These are phyloP conservation scores for Centruroides sculpturatus DNA, from an alignment of 1,140 invertebrate genomes.

Conservation along the genomic window DNA sequence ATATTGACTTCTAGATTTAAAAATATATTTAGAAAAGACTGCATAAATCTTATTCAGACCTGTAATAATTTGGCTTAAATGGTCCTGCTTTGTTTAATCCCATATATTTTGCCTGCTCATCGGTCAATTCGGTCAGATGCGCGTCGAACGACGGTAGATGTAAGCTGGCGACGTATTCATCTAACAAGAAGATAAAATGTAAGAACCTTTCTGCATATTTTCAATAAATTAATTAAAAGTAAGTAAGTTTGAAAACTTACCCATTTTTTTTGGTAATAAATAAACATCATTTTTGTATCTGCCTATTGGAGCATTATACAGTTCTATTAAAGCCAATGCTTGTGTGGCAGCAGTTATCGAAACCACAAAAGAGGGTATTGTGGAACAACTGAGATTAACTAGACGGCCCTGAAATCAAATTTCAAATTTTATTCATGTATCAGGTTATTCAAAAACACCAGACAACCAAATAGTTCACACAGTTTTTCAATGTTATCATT, in stretches of 20 bases:
- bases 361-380: conserved; percentile 92
- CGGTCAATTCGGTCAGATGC: conserved; percentile 84
- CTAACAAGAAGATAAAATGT: conserved; percentile 32
- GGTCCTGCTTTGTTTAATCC: conserved; percentile 93
- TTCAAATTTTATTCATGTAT: too few relatives aligned
- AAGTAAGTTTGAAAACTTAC: conserved; percentile 34
- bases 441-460: too few relatives aligned
- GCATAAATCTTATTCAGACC: conserved; percentile 37
- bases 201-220: neutral
- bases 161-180: conserved; percentile 91
- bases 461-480: too few relatives aligned
- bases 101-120: conserved; percentile 96
- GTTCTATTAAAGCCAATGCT: conserved; percentile 85
- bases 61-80: conserved; percentile 97
- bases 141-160: conserved; percentile 95
- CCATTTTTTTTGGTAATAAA: conserved; percentile 95
- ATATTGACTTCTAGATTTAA: too few relatives aligned
- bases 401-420: conserved; percentile 54
- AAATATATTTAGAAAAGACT: too few relatives aligned
- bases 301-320: conserved; percentile 86
- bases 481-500: too few relatives aligned
- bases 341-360: conserved; percentile 90
- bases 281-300: conserved; percentile 96
- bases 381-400: conserved; percentile 92
- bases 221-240: neutral